phyloP scores from a whole-genome alignment of 2,113 vertebrate genomes.

The Ceyx margarethae region DNA sequence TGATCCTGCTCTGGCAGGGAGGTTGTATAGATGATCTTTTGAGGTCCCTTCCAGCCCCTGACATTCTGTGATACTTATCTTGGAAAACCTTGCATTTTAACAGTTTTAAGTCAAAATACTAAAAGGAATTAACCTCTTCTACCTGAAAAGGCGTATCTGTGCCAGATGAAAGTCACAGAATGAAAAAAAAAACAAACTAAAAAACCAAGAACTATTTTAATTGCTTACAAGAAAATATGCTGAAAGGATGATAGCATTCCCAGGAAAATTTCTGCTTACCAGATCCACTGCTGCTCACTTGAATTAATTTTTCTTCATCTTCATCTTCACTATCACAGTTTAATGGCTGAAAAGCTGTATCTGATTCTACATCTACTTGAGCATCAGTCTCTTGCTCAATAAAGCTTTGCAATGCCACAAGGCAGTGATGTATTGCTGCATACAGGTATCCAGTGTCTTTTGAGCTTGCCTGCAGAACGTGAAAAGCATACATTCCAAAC shows the following conservation, averaged over 20 bases:
- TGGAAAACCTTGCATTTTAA: neutral
- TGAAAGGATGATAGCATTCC: neutral
- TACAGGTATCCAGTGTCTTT: conserved; percentile 77
- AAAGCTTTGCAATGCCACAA: conserved; percentile 75
- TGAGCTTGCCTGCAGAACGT: conserved; percentile 69
- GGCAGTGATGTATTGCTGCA: conserved; percentile 82
- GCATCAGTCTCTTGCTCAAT: conserved; percentile 32
- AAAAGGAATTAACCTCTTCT: neutral
- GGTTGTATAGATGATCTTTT: no score
- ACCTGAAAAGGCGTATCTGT: neutral
- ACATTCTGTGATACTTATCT: no score
- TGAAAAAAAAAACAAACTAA: neutral
- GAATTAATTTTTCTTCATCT: conserved; percentile 50
- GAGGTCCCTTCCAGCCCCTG: no score
- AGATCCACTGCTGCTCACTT: conserved; percentile 48
- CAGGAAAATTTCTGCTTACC: conserved; percentile 58
- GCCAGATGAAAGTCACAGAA: neutral
- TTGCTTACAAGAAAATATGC: neutral
- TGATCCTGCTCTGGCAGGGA: no score
- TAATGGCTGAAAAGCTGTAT: conserved; percentile 39
- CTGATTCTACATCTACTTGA: conserved; percentile 22
- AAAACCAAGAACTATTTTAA: neutral
- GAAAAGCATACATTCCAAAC: neutral
- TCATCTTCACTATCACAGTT: conserved; percentile 74
- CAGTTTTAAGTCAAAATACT: neutral